These are phyloP conservation scores for Odontesthes bonariensis DNA, from an alignment of 2,113 vertebrate species.

Conservation along the genomic window DNA sequence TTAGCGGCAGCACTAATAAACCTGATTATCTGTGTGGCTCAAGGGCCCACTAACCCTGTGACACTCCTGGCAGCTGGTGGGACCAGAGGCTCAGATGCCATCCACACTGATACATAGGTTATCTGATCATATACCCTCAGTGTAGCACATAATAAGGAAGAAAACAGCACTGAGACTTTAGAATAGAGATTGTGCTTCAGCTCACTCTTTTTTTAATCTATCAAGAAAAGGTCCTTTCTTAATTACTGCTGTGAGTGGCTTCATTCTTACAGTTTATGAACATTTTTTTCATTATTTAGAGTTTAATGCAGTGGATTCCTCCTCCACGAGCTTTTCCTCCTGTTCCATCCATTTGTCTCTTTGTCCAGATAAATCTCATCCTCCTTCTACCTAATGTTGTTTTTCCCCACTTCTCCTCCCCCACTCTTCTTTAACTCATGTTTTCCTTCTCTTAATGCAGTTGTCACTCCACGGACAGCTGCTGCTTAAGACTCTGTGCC, in stretches of 20 bases:
- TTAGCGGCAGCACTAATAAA: constrained; percentile 93
- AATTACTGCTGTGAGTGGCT: neutral
- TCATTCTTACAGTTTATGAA: neutral
- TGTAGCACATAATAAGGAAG: neutral
- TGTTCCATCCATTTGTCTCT: constrained; percentile 7
- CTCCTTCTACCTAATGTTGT: neutral
- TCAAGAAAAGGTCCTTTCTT: too few species aligned
- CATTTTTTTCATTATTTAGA: neutral
- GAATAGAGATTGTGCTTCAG: too few species aligned
- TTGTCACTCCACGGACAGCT: constrained; percentile 63
- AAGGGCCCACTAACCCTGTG: constrained; percentile 87
- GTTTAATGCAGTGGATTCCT: neutral
- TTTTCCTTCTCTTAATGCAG: too few species aligned
- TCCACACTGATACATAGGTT: neutral
- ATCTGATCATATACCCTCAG: neutral
- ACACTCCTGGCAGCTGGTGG: constrained; percentile 87
- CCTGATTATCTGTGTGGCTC: constrained; percentile 93
- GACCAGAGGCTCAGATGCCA: constrained; percentile 38
- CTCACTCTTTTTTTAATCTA: too few species aligned
- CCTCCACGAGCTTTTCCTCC: neutral
- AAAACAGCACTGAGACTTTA: too few species aligned
- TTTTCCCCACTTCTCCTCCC: constrained; percentile 15
- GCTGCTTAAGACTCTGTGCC: constrained; percentile 71
- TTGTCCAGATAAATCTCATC: neutral
- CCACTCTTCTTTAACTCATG: neutral